Percentiles rank a stretch among this genome's conserved stretches.
Evolutionary conservation across 2,888 invertebrate species (phyloP).

Genomic region (Ochropleura leucogaster): DNA sequence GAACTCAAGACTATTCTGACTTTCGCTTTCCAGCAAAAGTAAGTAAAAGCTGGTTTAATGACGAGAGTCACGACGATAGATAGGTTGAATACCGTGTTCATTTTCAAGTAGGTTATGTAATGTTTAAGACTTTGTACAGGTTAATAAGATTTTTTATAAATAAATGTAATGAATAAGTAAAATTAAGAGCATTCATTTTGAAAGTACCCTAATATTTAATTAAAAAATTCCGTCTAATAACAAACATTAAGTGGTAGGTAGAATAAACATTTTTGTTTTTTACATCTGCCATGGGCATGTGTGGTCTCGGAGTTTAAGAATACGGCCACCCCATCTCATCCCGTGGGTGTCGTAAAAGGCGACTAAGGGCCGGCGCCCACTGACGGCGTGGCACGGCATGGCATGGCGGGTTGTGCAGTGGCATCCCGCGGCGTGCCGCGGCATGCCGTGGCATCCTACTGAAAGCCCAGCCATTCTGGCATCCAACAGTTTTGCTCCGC

Average conservation of each 20-base stretch:
- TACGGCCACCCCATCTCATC: too few relatives aligned
- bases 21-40: constrained; percentile 20
- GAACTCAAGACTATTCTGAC: constrained; percentile 24
- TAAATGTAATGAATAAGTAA: constrained; percentile 4
- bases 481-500: too few relatives aligned
- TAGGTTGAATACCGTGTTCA: constrained; percentile 3
- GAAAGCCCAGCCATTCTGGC: too few relatives aligned
- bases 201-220: background rate
- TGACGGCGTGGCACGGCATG: too few relatives aligned
- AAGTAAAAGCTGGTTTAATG: constrained; percentile 38
- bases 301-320: too few relatives aligned
- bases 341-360: too few relatives aligned
- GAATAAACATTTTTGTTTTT: too few relatives aligned
- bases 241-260: background rate
- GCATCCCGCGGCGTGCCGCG: too few relatives aligned
- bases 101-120: constrained; percentile 8
- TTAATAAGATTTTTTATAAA: constrained; percentile 23
- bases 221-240: background rate
- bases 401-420: too few relatives aligned
- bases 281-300: too few relatives aligned
- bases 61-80: constrained; percentile 34
- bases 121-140: constrained; percentile 50
- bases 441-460: too few relatives aligned
- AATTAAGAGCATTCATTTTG: background rate
- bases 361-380: too few relatives aligned